Base-by-base conservation (phyloP, 2,888 invertebrate genomes). In the Mythimna lalbum region DNA sequence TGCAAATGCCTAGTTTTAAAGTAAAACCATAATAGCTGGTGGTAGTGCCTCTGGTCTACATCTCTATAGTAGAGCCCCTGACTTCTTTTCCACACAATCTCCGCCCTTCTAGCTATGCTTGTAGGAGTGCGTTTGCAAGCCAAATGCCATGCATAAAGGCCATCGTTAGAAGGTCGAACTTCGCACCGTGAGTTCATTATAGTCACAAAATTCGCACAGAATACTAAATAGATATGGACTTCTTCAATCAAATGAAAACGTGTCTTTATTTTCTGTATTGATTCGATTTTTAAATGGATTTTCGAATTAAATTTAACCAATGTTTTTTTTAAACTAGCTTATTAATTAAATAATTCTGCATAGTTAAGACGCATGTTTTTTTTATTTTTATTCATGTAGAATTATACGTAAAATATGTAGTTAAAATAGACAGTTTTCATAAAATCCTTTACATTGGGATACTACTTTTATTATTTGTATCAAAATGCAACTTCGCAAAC, bases 111-210 rank as follows among this genome's bases (percentile, higher is more conserved):
- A 62, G 27, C 27, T 60, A 33, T 63, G 55, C 31, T 56, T 63
- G 62, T 72, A 56, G 39, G 49, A 62, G 52, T 78, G 73, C 69
- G 69, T 69, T 74, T 69, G 60, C 23, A 62, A 70, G 67, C 60
- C 36, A 83, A 83, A 83, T 83, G 76, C 70, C 86, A 82, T 60
- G 56, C 23, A 67, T 62, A 86, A 86, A 85, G 80, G 83, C 62
- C 80, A 76, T 19, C 63, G 39, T 36, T 65, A 69, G 57, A 84
- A 86, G 86, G 86, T 83, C 77, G 74, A 55, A 66, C 69, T 74
- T 64, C 63, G 68, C 56, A 19, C 53, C 74, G 31, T 43, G 50
- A 60, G 71, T 62, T 73, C 60, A 49, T 66, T 67, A 69, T 57
- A 63, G 23, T 23, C 50, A 57, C 52, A 33, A 56, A 72, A 68